Percentiles rank a stretch among this genome's conserved stretches.
Conservation (phyloP, 2,888 invertebrate genomes). For the Heliothis peltigera region DNA sequence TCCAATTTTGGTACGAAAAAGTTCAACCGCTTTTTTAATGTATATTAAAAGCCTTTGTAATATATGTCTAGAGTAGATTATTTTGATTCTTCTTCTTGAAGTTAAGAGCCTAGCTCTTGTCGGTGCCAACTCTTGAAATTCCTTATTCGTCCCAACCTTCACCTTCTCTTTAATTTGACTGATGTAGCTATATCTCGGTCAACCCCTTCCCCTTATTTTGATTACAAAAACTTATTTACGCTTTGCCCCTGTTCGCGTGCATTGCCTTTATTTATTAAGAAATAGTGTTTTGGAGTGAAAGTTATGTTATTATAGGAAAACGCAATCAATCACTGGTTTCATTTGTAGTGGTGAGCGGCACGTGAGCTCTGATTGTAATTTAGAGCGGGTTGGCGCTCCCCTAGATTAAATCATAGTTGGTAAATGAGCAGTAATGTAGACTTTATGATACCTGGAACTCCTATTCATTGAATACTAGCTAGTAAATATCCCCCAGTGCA, state of each 20-base stretch:
- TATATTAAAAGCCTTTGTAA: conserved; percentile 7
- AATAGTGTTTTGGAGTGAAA: conserved; percentile 37
- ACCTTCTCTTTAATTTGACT: too few relatives aligned
- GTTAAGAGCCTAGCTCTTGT: too few relatives aligned
- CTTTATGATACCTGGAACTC: conserved; percentile 72
- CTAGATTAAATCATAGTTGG: conserved; percentile 79
- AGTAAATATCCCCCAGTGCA: too few relatives aligned
- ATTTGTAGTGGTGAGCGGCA: conserved; percentile 62
- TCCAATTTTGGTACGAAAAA: conserved; percentile 43
- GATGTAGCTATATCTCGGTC: too few relatives aligned
- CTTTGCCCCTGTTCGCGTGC: conserved; percentile 46
- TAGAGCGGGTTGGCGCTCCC: conserved; percentile 65
- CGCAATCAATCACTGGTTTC: conserved; percentile 65
- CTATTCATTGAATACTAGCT: not conserved
- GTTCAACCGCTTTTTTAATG: conserved; percentile 36
- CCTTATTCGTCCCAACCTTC: too few relatives aligned
- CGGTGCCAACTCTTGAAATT: too few relatives aligned
- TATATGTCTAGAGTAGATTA: conserved; percentile 38
- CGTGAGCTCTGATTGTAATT: conserved; percentile 56
- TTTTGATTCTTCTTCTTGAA: too few relatives aligned
- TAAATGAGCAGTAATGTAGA: conserved; percentile 81
- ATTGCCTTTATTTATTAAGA: conserved; percentile 50
- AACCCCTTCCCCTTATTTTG: too few relatives aligned
- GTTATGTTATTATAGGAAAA: conserved; percentile 34
- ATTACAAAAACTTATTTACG: too few relatives aligned